These are phyloP conservation scores for Scaptodrosophila lebanonensis DNA, from an alignment of 1,140 invertebrate species.

Conservation along the genomic window DNA sequence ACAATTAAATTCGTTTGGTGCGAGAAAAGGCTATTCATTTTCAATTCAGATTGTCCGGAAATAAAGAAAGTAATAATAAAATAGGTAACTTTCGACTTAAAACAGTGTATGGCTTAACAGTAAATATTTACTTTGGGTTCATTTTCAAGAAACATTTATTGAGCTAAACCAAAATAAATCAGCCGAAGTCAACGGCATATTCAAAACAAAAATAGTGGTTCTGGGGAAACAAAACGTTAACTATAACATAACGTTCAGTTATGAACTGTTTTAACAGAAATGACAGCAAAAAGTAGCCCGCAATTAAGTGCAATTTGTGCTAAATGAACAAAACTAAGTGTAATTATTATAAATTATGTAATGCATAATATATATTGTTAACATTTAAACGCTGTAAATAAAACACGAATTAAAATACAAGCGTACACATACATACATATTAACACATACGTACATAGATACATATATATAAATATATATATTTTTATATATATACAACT, in stretches of 20 bases:
- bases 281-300: constrained; percentile 11
- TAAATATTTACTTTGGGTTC: no score
- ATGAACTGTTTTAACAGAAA: background rate
- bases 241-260: constrained; percentile 30
- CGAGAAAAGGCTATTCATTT: no score
- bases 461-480: constrained; percentile 54
- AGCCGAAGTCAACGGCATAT: constrained; percentile 31
- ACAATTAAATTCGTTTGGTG: constrained; percentile 20
- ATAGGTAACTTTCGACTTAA: no score
- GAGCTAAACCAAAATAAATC: constrained; percentile 21
- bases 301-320: constrained; percentile 41
- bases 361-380: constrained; percentile 44
- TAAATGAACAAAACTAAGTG: constrained; percentile 34
- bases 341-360: constrained; percentile 55
- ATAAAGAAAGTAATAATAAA: no score
- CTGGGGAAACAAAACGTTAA: constrained; percentile 69
- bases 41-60: no score
- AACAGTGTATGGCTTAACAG: no score
- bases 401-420: constrained; percentile 27
- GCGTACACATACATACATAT: constrained; percentile 26
- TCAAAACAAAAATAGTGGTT: constrained; percentile 43
- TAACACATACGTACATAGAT: constrained; percentile 32
- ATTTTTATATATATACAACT: constrained; percentile 70
- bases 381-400: constrained; percentile 55
- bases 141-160: constrained; percentile 43